Conservation (phyloP, 1,140 invertebrate genomes). For the Macrostomum lignano region DNA sequence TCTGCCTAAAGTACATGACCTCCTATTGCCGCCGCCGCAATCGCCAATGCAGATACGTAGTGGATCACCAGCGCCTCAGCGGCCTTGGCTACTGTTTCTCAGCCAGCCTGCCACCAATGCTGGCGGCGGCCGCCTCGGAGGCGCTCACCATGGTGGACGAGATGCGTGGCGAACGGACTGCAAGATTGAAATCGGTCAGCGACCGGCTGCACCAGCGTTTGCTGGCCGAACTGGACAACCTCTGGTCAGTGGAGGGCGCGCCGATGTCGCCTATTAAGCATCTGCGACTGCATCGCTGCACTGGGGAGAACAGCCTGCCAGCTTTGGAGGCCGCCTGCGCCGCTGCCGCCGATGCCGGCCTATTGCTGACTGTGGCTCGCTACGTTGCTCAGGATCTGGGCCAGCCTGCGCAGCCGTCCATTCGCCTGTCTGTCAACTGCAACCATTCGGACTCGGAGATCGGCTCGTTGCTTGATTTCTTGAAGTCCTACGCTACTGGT, state of each 20-base stretch:
- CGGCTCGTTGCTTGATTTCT: neutral
- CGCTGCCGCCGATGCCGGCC: no score
- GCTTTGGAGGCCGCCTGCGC: no score
- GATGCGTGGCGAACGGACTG: neutral
- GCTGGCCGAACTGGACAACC: neutral
- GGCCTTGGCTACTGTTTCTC: slow-evolving; percentile 72
- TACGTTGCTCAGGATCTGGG: neutral
- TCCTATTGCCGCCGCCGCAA: no score
- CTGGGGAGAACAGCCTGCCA: neutral
- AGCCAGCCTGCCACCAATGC: slow-evolving; percentile 66
- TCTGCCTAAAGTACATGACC: no score
- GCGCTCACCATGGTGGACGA: neutral
- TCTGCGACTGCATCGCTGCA: neutral
- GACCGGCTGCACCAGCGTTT: neutral
- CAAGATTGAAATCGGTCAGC: no score
- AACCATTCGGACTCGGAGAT: neutral
- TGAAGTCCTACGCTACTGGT: no score
- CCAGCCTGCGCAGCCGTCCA: neutral
- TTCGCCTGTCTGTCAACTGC: neutral
- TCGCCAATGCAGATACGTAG: slow-evolving; percentile 59
- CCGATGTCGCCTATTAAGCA: slow-evolving; percentile 1
- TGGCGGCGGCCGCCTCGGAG: neutral
- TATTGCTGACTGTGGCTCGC: slow-evolving; percentile 1
- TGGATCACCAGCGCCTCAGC: slow-evolving; percentile 54
- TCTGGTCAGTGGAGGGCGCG: neutral